phyloP scores from a whole-genome alignment of 2,113 vertebrate species.

The Cyanoramphus novaezelandiae region DNA sequence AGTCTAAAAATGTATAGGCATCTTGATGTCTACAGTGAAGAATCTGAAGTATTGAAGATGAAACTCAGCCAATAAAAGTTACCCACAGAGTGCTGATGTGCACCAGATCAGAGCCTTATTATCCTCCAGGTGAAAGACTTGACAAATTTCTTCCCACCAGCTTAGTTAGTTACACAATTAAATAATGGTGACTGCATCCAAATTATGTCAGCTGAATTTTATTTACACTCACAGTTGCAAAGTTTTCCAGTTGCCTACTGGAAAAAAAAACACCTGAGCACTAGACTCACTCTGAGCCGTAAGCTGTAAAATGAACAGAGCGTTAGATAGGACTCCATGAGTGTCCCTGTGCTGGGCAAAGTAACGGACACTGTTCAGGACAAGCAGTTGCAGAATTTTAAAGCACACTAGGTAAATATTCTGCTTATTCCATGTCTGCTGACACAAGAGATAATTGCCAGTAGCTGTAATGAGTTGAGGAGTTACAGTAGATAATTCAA shows the following conservation, averaged over 20 bases:
- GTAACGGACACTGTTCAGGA: neutral
- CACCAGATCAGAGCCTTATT: neutral
- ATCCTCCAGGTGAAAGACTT: too few species aligned
- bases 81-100: neutral
- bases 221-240: neutral
- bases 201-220: neutral
- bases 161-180: neutral
- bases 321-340: neutral
- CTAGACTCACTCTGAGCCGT: neutral
- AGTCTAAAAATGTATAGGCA: neutral
- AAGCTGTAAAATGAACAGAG: neutral
- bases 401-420: constrained; percentile 49
- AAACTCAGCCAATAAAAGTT: neutral
- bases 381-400: neutral
- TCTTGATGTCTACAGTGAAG: neutral
- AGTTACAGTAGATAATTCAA: constrained; percentile 47
- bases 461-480: constrained; percentile 8
- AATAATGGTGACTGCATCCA: neutral
- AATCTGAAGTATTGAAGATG: neutral
- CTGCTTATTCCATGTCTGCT: neutral
- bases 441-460: constrained; percentile 25
- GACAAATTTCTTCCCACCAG: neutral
- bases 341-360: neutral
- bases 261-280: neutral
- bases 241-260: neutral